Conservation (phyloP, 2,113 vertebrate genomes). For the Coturnix japonica region DNA sequence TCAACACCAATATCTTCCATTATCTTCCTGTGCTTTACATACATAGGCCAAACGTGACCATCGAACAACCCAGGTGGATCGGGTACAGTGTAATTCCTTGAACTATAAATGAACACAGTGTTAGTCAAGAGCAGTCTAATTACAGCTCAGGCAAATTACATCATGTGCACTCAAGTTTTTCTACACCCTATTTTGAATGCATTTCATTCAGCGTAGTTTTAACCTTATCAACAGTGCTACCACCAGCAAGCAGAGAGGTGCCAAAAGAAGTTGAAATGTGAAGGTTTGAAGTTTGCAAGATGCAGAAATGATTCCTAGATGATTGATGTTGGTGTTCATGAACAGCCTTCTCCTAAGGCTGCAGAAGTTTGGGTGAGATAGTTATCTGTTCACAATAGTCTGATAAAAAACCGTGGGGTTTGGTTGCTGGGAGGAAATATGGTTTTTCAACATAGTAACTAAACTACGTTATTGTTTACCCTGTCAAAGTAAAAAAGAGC, state of each 20-base stretch:
- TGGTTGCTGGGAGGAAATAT: not conserved
- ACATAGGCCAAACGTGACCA: slow-evolving; percentile 97
- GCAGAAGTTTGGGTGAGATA: not conserved
- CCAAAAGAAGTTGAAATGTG: not conserved
- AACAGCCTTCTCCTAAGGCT: not conserved
- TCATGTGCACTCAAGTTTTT: not conserved
- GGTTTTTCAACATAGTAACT: not conserved
- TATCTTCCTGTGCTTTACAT: slow-evolving; percentile 87
- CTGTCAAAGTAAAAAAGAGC: not conserved
- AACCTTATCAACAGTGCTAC: not conserved
- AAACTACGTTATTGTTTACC: not conserved
- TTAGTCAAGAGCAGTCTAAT: not conserved
- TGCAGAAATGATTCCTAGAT: not conserved
- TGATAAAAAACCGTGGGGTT: not conserved
- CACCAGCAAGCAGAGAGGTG: not conserved
- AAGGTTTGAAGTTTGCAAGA: not conserved
- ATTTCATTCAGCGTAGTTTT: not conserved
- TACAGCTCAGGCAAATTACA: not conserved
- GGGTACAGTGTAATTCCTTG: slow-evolving; percentile 88
- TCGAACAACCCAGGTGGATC: slow-evolving; percentile 94
- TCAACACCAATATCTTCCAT: slow-evolving; percentile 89
- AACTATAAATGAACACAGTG: slow-evolving; percentile 67
- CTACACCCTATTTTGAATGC: not conserved
- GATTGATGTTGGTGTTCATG: not conserved
- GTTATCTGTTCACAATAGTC: not conserved